Evolutionary conservation across 2,888 invertebrate genomes (phyloP), one percentile per base, ranked within the genome.

Genomic region (Alitta virens): DNA sequence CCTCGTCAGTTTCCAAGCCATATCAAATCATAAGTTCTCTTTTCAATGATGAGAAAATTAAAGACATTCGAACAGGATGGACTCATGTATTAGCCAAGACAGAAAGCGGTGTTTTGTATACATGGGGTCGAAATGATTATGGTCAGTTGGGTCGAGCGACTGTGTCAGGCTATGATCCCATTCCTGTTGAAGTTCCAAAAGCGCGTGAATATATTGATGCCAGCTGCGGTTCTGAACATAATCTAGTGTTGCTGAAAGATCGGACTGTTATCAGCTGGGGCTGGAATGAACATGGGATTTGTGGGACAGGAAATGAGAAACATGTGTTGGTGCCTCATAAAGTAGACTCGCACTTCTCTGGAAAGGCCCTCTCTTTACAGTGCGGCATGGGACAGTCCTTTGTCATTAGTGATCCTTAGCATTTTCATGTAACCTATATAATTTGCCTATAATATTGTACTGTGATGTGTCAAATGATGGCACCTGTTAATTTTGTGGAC

Each of bases 201-300:
- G 46, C 21, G n/a, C 5, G 21, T 9, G 46, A 46, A 3, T 21
- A 7, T 7, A n/a, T 18, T 3, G n/a, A 46, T 16, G n/a, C n/a
- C 5, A 18, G 46, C 21, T 46, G 46, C 21, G 46, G 46, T 12
- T 46, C 46, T 3, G 46, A 46, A n/a, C 46, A 46, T 16, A 46
- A 46, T 16, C n/a, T 46, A 46, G n/a, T 16, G 3, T n/a, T 46
- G 64, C 33, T 71, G 75, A 75, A 60, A 9, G 57, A 61, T 18
- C 71, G 72, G 2, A 42, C 51, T 14, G 51, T 75, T 25, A 56
- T 70, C n/a, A 63, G 71, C 1, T 76, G 78, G 75, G 79, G 79
- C 25, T 79, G 79, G 79, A 78, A 78, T 66, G 79, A 79, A 60
- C 79, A 79, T 69, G 78, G 79, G 1, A 75, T 78, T 49, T 78